Evolutionary conservation across 2,797 vertebrate species (phyloP).

Genomic region (Bucorvus abyssinicus): DNA sequence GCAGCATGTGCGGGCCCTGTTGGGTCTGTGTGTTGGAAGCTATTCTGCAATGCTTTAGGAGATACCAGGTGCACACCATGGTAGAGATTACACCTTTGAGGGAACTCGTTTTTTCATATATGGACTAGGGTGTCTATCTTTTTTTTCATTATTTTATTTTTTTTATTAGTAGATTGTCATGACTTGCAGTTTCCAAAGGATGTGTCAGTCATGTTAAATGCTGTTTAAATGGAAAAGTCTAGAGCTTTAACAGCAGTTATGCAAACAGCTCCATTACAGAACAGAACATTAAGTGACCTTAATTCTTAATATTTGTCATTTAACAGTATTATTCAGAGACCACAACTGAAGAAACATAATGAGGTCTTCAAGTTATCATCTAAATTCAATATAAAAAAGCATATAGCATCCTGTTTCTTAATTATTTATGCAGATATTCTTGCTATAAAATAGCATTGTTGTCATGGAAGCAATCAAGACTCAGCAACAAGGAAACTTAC

Average conservation of each 20-base stretch:
- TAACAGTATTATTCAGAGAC: neutral
- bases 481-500: constrained; percentile 30
- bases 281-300: neutral
- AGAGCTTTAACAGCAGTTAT: neutral
- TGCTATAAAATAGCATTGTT: constrained; percentile 66
- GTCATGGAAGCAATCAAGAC: constrained; percentile 77
- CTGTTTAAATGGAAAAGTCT: neutral
- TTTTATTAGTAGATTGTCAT: neutral
- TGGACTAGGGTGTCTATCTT: rapidly evolving
- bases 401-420: constrained; percentile 62
- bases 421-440: constrained; percentile 67
- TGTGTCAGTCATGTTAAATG: neutral
- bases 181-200: neutral
- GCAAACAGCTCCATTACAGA: neutral
- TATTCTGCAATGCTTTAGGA: neutral
- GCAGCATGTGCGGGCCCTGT: rapidly evolving
- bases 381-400: constrained; percentile 51
- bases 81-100: neutral
- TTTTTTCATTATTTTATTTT: neutral
- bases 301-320: constrained; percentile 31
- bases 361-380: constrained; percentile 42
- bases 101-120: neutral
- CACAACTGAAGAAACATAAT: constrained; percentile 11
- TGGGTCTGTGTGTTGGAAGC: neutral
- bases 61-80: neutral